These are phyloP conservation scores for Cephonodes hylas DNA, from an alignment of 2,888 invertebrate genomes.

Conservation along the genomic window DNA sequence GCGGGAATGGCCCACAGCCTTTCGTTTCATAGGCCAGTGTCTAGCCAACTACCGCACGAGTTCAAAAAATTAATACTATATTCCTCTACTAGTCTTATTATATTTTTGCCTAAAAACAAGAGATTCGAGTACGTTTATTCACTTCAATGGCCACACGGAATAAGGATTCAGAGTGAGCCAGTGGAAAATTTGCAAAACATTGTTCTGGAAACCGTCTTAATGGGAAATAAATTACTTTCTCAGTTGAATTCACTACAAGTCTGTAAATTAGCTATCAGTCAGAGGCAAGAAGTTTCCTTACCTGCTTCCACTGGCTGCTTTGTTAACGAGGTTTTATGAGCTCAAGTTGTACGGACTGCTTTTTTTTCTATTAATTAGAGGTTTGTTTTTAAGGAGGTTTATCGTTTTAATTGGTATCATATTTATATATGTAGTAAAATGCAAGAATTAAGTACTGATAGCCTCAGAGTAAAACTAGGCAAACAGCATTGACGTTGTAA, in stretches of 20 bases:
- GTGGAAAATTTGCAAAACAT: neutral
- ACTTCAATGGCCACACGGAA: neutral
- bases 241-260: slow-evolving; percentile 14
- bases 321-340: neutral
- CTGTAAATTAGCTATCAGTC: slow-evolving; percentile 24
- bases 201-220: neutral
- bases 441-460: too few species aligned
- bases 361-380: neutral
- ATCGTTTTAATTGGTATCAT: too few species aligned
- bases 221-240: slow-evolving; percentile 25
- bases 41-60: too few species aligned
- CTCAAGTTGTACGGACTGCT: neutral
- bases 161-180: neutral
- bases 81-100: too few species aligned
- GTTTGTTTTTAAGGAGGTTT: too few species aligned
- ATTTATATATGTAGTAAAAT: too few species aligned
- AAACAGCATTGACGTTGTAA: too few species aligned
- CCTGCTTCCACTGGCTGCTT: neutral
- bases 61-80: too few species aligned
- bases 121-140: neutral
- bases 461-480: too few species aligned
- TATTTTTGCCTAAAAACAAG: neutral
- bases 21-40: too few species aligned
- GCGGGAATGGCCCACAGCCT: too few species aligned
- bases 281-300: slow-evolving; percentile 17